Percentiles rank a stretch among this genome's conserved stretches.
phyloP scores from a whole-genome alignment of 1,140 invertebrate genomes.

The Ylistrum balloti region DNA sequence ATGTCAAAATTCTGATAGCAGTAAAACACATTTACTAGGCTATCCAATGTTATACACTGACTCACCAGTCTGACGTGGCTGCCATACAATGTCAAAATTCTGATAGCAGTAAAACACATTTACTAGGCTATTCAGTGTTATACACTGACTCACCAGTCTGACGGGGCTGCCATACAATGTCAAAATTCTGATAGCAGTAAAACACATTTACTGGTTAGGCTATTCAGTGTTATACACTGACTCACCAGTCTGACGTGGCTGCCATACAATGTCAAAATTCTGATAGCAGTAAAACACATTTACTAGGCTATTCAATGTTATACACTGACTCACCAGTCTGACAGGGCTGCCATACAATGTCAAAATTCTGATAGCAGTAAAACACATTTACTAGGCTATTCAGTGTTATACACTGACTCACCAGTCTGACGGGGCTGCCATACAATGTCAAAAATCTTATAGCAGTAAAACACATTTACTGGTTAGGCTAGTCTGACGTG shows the following conservation, averaged over 20 bases:
- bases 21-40: not conserved
- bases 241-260: conserved; percentile 66
- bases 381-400: not conserved
- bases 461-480: not conserved
- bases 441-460: not conserved
- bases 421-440: conserved; percentile 72
- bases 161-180: conserved; percentile 45
- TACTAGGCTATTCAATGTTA: not conserved
- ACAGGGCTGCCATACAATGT: not conserved
- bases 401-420: conserved; percentile 48
- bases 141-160: conserved; percentile 73
- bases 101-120: not conserved
- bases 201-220: not conserved
- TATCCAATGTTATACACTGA: not conserved
- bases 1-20: not conserved
- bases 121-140: not conserved
- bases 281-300: not conserved
- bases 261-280: not conserved
- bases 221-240: not conserved
- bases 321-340: conserved; percentile 67
- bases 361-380: not conserved
- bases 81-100: not conserved
- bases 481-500: not conserved
- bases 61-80: conserved; percentile 66
- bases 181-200: not conserved